Evolutionary conservation across 2,797 vertebrate species (phyloP), one percentile per base, ranked within the genome.

Genomic region (Vespertilio murinus): DNA sequence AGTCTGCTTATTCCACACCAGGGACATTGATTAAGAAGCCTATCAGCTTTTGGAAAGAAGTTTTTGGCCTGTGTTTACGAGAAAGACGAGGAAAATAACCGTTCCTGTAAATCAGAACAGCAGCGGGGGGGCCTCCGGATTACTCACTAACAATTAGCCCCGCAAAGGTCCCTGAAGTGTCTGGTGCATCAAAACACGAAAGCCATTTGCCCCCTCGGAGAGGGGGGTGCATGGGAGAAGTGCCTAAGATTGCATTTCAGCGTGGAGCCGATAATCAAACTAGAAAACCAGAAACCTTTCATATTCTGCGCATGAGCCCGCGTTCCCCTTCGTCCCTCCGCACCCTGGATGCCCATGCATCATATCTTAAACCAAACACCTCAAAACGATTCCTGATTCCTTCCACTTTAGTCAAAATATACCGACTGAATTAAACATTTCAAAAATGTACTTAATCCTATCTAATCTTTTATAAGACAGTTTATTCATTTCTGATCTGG

Each of bases 401-500:
- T 95, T 88, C 56, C 8, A 40, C 16, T 91, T 78, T 84, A 67
- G 11, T 88, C 20, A 64, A 88, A 64, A 73, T 10, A 83, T 16
- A 84, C 9, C 61, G 28, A 67, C 0, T 90, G 16, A 81, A 80
- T 84, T 82, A 92, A 81, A 69, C 20, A 80, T 64, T 69, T 94
- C 77, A 90, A 86, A 94, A 79, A 67, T 90, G 54, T 23, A 30
- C 45, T 93, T 73, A 71, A 82, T 88, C 73, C n/a, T 70, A 10
- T 18, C 79, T 77, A 13, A 87, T 67, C 61, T 94, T 65, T 35
- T 28, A 52, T 16, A 71, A 88, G 56, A 56, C 42, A 79, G 16
- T 82, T 92, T 81, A 65, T 80, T 74, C 56, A 91, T 59, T 91
- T 91, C 33, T 75, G 56, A 93, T 64, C 67, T 73, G 23, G 83